Conservation (phyloP, 2,113 vertebrate genomes). For the Montifringilla adamsi region DNA sequence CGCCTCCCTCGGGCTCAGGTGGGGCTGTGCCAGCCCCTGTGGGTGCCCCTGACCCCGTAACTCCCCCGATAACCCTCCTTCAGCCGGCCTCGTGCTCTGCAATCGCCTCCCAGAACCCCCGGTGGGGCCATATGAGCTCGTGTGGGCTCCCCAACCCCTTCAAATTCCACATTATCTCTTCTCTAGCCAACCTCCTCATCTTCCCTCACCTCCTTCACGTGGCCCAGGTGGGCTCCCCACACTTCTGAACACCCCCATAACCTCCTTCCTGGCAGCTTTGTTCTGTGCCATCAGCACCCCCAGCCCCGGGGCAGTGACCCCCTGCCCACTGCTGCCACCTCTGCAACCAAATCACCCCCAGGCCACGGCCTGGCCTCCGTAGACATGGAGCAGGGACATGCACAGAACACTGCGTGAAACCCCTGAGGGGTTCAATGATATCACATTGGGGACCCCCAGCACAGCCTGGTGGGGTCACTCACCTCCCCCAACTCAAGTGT, state of each 20-base stretch:
- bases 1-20: background rate
- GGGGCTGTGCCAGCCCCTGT: background rate
- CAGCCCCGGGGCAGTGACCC: too few relatives aligned
- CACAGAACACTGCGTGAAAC: background rate
- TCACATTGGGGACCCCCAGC: background rate
- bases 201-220: background rate
- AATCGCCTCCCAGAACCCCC: background rate
- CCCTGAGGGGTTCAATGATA: fast-evolving
- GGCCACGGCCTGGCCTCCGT: too few relatives aligned
- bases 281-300: background rate
- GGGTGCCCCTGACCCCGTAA: background rate
- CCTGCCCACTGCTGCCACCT: fast-evolving
- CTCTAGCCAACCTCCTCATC: background rate
- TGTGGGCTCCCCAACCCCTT: background rate
- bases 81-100: background rate
- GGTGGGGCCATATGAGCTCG: background rate
- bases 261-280: background rate
- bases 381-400: fast-evolving
- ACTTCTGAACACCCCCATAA: background rate
- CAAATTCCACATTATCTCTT: fast-evolving
- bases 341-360: background rate
- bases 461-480: background rate
- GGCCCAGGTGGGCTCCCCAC: background rate
- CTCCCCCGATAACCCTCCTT: background rate
- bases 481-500: too few relatives aligned